Evolutionary conservation across 2,888 invertebrate genomes (phyloP), one percentile per base, ranked within the genome.

Genomic region (Rhynchonema sp.): DNA sequence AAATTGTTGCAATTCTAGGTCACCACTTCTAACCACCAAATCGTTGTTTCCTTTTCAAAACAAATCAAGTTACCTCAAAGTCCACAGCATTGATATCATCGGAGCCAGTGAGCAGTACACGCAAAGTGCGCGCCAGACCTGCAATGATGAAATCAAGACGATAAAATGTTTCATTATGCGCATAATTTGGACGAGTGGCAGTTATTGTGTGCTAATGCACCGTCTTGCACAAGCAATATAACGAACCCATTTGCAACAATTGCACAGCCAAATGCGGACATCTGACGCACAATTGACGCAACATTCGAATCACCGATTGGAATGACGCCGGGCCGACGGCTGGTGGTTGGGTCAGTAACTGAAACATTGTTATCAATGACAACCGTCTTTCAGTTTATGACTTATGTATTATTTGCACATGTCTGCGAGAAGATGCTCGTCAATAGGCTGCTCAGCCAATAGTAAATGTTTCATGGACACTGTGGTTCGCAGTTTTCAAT

Each of bases 241-340:
- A 17, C 49, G 49, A 68, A 77, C 76, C 91, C 72, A 91, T 88
- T 75, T 88, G 86, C 64, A 94, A 80, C 63, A 96, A 79, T 27
- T 86, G 83, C 63, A 91, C 84, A 59, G 94, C 92, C 69, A 96
- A 80, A 75, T 89, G 87, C 27, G 92, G 90, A 76, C 92, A 94
- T 87, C 66, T 87, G 66, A 85, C 84, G 75, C 94, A 94, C 87
- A 94, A 88, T 69, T 90, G 83, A 73, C 91, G 89, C 74, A 98
- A 78, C 85, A 96, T 90, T 63, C 94, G 82, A 68, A 98, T 82
- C 62, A 96, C 91, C 67, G 89, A 89, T 71, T 92, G 91, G 78
- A 96, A 96, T 56, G 92, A 92, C 60, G 84, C 84, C 59, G 90
- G 88, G 68, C 88, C 91, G 63, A 96, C 84, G 63, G 92, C 82